Conservation (phyloP, 2,113 vertebrate species). For the Centropus bengalensis region DNA sequence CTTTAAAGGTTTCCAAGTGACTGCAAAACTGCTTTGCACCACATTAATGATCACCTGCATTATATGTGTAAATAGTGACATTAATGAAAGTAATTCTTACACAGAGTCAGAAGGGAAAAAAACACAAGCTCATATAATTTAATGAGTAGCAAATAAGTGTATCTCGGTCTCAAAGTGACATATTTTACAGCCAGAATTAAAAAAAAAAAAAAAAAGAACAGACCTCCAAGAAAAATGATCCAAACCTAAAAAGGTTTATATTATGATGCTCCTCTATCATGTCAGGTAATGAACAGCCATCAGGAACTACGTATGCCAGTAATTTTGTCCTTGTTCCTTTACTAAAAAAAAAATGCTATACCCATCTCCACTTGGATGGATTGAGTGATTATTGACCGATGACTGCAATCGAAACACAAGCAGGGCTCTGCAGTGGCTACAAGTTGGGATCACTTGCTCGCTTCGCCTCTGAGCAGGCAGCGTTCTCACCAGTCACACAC, state of each 20-base stretch:
- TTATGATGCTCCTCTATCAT: not conserved
- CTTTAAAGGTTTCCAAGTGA: not conserved
- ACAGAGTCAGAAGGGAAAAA: not conserved
- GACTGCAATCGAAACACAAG: not conserved
- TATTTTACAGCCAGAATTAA: not conserved
- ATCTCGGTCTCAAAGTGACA: not conserved
- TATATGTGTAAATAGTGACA: not conserved
- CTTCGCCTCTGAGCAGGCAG: not conserved
- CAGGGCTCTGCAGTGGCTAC: not conserved
- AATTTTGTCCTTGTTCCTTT: not conserved
- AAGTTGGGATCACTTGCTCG: not conserved
- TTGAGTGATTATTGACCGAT: not conserved
- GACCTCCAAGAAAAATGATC: not conserved
- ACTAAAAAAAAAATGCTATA: not conserved
- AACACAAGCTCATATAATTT: not conserved
- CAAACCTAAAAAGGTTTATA: not conserved
- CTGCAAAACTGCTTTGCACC: not conserved
- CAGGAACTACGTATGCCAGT: not conserved
- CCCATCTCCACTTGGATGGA: not conserved
- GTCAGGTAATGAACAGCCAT: not conserved
- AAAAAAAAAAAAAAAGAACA: not conserved
- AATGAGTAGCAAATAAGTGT: not conserved
- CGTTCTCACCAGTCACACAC: not conserved
- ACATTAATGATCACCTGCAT: not conserved
- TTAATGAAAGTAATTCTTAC: not conserved